phyloP scores from a whole-genome alignment of 2,113 vertebrate species.

The Carollia perspicillata region DNA sequence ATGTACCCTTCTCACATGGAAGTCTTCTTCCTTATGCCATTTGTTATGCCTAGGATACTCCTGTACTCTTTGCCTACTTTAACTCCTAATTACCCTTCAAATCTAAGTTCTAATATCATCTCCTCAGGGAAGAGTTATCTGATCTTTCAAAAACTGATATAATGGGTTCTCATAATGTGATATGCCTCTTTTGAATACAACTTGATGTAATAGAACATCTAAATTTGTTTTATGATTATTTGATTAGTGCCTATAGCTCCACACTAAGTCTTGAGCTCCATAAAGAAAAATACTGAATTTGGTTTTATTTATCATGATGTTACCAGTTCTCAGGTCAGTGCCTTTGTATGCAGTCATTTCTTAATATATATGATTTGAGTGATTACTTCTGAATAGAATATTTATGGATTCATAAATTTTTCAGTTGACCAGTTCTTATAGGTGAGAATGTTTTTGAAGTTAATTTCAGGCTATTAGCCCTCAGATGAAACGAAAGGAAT shows the following conservation, averaged over 20 bases:
- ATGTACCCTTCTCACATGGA: neutral
- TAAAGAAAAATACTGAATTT: neutral
- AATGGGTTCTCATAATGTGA: neutral
- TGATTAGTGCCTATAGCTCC: neutral
- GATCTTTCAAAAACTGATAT: neutral
- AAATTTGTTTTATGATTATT: neutral
- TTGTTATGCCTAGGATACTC: neutral
- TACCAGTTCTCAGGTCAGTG: neutral
- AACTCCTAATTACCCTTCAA: neutral
- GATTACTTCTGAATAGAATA: constrained; percentile 9
- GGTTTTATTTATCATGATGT: neutral
- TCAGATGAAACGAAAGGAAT: neutral
- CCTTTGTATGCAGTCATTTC: neutral
- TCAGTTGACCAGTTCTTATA: neutral
- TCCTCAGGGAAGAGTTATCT: neutral
- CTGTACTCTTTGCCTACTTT: neutral
- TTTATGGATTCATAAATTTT: neutral
- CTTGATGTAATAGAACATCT: neutral
- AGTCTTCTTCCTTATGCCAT: neutral
- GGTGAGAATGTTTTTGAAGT: neutral
- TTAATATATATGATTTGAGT: neutral
- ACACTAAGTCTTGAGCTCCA: neutral
- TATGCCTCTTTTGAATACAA: neutral
- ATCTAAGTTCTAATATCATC: neutral
- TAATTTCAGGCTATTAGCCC: neutral